Conservation (phyloP, 2,113 vertebrate species). For the Menidia beryllina region DNA sequence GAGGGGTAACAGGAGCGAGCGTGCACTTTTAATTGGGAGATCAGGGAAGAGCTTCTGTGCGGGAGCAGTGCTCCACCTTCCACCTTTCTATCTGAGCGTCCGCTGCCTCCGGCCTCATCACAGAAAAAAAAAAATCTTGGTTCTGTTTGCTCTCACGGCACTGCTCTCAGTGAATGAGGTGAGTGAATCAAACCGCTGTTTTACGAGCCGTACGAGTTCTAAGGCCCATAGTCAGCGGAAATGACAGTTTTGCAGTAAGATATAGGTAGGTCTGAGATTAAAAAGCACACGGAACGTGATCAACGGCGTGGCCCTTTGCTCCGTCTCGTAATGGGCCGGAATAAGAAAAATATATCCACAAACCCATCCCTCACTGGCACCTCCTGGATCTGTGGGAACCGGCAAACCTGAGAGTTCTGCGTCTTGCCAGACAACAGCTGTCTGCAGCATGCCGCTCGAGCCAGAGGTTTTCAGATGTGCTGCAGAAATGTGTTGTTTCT, state of each 20-base stretch:
- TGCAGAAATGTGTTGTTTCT: constrained; percentile 26
- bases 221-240: not conserved
- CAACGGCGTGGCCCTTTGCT: not conserved
- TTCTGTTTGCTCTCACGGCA: constrained; percentile 25
- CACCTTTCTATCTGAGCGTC: constrained; percentile 14
- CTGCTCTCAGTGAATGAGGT: constrained; percentile 1
- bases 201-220: constrained; percentile 23
- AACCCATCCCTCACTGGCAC: constrained; percentile 5
- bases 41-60: not conserved
- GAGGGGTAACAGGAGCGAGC: not conserved
- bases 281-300: not conserved
- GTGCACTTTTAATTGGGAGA: constrained; percentile 9
- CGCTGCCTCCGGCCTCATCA: not conserved
- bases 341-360: constrained; percentile 9
- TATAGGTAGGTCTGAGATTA: not conserved
- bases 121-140: constrained; percentile 5
- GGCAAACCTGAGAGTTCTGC: not conserved
- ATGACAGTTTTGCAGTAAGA: not conserved
- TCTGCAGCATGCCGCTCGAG: constrained; percentile 22
- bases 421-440: constrained; percentile 13
- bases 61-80: not conserved
- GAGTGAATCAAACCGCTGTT: constrained; percentile 16
- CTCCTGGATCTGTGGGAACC: constrained; percentile 11
- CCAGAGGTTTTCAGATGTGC: constrained; percentile 60
- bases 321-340: not conserved